A percentile compares a stretch with the other conserved stretches of the same genome.
These are phyloP conservation scores for Ariopsis seemanni DNA, from an alignment of 2,113 vertebrate species.

Conservation along the genomic window DNA sequence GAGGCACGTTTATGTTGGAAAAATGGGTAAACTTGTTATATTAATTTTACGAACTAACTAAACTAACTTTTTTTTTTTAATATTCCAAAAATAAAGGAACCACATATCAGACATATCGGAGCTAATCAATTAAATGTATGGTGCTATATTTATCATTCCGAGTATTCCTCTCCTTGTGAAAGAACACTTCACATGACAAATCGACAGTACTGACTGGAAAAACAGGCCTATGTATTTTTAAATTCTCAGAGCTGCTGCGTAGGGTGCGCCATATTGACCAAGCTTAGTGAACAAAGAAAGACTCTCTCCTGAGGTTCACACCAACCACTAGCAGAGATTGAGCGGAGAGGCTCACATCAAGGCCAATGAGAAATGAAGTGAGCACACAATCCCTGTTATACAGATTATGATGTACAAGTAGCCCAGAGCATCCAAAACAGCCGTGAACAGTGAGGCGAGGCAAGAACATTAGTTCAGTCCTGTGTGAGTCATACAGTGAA, in stretches of 20 bases:
- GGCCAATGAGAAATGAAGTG: neutral
- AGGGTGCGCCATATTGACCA: neutral
- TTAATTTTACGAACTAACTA: too few species aligned
- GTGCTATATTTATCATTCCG: neutral
- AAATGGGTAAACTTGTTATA: too few species aligned
- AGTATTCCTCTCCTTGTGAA: too few species aligned
- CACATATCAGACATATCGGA: too few species aligned
- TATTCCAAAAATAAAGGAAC: too few species aligned
- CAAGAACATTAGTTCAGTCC: conserved; percentile 7
- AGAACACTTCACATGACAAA: neutral
- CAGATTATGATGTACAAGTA: neutral
- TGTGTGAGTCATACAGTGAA: neutral
- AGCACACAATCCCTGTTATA: neutral
- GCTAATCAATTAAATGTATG: neutral
- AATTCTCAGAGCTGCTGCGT: neutral
- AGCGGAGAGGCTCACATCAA: neutral
- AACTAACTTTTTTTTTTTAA: too few species aligned
- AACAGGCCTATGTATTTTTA: neutral
- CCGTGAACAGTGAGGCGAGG: neutral
- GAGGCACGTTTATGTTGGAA: too few species aligned
- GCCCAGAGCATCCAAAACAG: neutral
- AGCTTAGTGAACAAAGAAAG: neutral
- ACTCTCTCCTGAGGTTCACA: conserved; percentile 3
- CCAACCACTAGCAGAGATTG: neutral
- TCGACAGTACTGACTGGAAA: neutral